A percentile compares a stretch with the other conserved stretches of the same genome.
Evolutionary conservation across 1,140 invertebrate species (phyloP).

Genomic region (Aplysia californica): DNA sequence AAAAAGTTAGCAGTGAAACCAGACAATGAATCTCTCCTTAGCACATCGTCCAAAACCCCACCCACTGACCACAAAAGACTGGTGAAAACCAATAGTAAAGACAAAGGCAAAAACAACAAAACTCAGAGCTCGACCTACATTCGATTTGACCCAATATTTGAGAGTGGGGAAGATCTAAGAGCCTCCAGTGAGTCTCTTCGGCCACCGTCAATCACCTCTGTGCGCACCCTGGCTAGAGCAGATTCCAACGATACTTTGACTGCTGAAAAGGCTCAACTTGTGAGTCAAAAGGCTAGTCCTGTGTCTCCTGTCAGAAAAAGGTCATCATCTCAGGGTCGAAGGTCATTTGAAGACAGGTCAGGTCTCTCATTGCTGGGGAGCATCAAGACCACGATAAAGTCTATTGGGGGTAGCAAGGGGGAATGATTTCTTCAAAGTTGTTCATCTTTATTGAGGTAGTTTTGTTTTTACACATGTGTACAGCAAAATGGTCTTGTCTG

Average conservation of each 20-base stretch:
- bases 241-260: constrained; percentile 23
- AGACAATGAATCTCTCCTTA: constrained; percentile 26
- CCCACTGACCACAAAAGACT: constrained; percentile 19
- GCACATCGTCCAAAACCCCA: constrained; percentile 26
- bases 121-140: constrained; percentile 56
- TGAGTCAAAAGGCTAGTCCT: constrained; percentile 16
- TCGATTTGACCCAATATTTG: constrained; percentile 61
- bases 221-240: constrained; percentile 22
- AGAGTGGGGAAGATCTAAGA: constrained; percentile 54
- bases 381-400: constrained; percentile 47
- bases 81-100: constrained; percentile 28
- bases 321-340: not conserved
- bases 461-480: too few species aligned
- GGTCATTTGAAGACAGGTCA: constrained; percentile 35
- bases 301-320: constrained; percentile 23
- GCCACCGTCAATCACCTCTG: constrained; percentile 40
- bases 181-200: constrained; percentile 48
- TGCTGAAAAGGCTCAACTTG: constrained; percentile 26
- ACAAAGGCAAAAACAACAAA: constrained; percentile 34
- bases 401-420: constrained; percentile 33
- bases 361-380: constrained; percentile 36
- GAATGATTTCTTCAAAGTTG: not conserved
- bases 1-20: constrained; percentile 35
- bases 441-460: too few species aligned
- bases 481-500: too few species aligned